These are phyloP conservation scores for Euura lappo DNA, from an alignment of 1,140 invertebrate species.

Conservation along the genomic window DNA sequence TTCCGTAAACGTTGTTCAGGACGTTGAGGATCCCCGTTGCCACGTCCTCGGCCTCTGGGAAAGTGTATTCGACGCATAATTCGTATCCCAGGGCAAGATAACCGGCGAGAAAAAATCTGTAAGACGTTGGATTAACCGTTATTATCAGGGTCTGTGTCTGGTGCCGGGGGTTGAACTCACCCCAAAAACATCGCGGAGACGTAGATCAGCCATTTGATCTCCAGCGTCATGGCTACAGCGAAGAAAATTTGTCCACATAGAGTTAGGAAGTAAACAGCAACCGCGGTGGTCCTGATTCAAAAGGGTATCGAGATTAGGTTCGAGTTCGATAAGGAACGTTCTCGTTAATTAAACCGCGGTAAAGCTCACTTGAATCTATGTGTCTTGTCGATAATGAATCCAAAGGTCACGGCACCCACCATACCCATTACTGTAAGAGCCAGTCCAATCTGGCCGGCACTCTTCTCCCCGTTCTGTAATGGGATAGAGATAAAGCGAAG, in stretches of 20 bases:
- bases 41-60: slow-evolving; percentile 72
- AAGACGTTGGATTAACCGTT: not conserved
- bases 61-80: slow-evolving; percentile 78
- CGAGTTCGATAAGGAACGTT: not conserved
- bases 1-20: slow-evolving; percentile 69
- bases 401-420: slow-evolving; percentile 68
- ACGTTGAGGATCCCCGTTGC: slow-evolving; percentile 73
- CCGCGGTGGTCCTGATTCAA: slow-evolving; percentile 63
- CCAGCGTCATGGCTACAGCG: slow-evolving; percentile 63
- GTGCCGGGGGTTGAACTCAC: slow-evolving; percentile 41
- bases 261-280: slow-evolving; percentile 68
- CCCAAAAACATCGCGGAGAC: slow-evolving; percentile 65
- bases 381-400: slow-evolving; percentile 73
- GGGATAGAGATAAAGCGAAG: not conserved
- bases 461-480: slow-evolving; percentile 53
- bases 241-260: slow-evolving; percentile 69
- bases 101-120: slow-evolving; percentile 76
- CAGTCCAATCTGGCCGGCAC: slow-evolving; percentile 68
- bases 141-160: no score
- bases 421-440: slow-evolving; percentile 69
- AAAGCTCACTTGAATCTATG: slow-evolving; percentile 63
- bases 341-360: slow-evolving; percentile 55
- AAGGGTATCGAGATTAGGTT: not conserved
- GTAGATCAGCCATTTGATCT: slow-evolving; percentile 68
- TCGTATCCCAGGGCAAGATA: slow-evolving; percentile 78